Percentiles rank a stretch among this genome's conserved stretches.
These are phyloP conservation scores for Ptychodera flava DNA, from an alignment of 35 echinoderm and acorn worm genomes.

Conservation along the genomic window DNA sequence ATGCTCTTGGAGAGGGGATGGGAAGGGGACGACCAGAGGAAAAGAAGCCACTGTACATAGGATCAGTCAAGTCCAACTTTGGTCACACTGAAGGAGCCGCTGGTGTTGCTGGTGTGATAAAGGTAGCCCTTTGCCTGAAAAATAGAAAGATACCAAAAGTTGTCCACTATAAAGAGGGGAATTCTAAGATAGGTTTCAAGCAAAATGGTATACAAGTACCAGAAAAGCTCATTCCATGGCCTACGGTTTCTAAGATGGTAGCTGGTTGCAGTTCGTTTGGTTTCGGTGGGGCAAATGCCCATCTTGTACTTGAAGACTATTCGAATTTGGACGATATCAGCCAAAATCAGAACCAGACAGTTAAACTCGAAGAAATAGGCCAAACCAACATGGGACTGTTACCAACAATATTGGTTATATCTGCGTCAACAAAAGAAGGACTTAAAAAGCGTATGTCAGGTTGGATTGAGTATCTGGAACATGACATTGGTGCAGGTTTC, in stretches of 20 bases:
- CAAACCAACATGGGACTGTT: background rate
- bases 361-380: background rate
- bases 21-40: constrained; percentile 56
- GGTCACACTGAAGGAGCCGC: constrained; percentile 87
- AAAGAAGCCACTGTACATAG: constrained; percentile 77
- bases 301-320: constrained; percentile 54
- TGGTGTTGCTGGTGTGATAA: constrained; percentile 81
- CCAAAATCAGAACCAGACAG: background rate
- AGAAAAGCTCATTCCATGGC: constrained; percentile 25
- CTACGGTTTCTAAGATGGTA: constrained; percentile 10
- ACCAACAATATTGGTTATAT: background rate
- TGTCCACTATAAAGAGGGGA: constrained; percentile 45
- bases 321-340: background rate
- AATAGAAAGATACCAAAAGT: constrained; percentile 47
- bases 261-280: constrained; percentile 63
- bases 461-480: background rate
- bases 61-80: constrained; percentile 90
- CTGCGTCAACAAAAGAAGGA: constrained; percentile 13
- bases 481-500: background rate
- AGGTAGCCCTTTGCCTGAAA: constrained; percentile 58
- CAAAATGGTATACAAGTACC: constrained; percentile 40
- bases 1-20: constrained; percentile 81
- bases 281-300: constrained; percentile 71
- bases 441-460: background rate
- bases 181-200: constrained; percentile 35